These are phyloP conservation scores for Xiphias gladius DNA, from an alignment of 2,113 vertebrate genomes.

Conservation along the genomic window DNA sequence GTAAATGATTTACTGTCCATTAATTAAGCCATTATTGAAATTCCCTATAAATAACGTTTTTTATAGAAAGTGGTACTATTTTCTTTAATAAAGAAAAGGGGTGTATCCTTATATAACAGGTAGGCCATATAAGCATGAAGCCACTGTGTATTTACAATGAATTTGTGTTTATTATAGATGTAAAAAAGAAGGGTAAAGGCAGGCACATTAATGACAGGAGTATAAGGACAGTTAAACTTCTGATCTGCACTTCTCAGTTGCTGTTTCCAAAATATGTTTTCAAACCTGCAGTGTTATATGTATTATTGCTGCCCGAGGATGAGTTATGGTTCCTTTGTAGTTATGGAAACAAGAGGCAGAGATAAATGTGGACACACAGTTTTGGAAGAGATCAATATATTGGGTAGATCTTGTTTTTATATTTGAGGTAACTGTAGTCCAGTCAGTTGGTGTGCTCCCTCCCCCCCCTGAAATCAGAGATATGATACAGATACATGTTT, in stretches of 20 bases:
- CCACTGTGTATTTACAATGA: background rate
- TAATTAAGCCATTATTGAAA: background rate
- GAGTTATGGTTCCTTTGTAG: constrained; percentile 18
- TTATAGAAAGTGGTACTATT: background rate
- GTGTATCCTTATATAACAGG: background rate
- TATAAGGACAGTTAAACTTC: background rate
- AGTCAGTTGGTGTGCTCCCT: background rate
- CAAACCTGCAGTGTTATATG: background rate
- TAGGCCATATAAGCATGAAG: background rate
- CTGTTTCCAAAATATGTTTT: background rate
- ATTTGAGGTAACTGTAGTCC: background rate
- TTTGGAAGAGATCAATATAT: constrained; percentile 21
- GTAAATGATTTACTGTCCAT: background rate
- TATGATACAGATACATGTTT: background rate
- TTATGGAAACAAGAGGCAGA: constrained; percentile 57
- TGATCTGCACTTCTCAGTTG: background rate
- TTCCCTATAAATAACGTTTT: no score
- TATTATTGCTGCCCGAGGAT: constrained; percentile 2
- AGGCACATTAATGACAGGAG: background rate
- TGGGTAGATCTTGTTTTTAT: constrained; percentile 4
- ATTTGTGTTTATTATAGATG: background rate
- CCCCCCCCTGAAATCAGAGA: background rate
- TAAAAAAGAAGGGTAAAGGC: background rate
- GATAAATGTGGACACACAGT: background rate
- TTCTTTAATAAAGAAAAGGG: background rate